Evolutionary conservation across 2,797 vertebrate species (phyloP).

Genomic region (Martes flavigula): DNA sequence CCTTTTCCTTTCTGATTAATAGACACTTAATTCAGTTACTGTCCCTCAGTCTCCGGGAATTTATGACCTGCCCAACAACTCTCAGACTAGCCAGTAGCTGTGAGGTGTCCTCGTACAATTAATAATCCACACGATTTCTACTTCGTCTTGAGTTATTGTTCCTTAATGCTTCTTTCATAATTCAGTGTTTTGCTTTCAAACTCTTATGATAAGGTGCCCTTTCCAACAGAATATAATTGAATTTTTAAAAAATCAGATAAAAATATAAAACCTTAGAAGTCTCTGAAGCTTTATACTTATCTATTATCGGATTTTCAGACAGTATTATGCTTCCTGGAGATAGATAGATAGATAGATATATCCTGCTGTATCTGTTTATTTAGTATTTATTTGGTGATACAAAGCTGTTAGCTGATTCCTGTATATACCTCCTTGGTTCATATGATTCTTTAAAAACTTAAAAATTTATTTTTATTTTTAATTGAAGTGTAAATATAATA

Average conservation of each 20-base stretch:
- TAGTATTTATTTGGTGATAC: neutral
- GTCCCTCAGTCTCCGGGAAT: neutral
- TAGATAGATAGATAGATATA: neutral
- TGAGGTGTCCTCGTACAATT: conserved; percentile 31
- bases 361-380: neutral
- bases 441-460: neutral
- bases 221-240: neutral
- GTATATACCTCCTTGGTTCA: neutral
- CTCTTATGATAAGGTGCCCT: neutral
- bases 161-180: neutral
- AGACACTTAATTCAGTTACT: conserved; percentile 40
- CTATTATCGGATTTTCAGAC: neutral
- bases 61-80: neutral
- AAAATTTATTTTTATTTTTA: neutral
- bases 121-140: neutral
- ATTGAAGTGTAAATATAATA: neutral
- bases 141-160: neutral
- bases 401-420: neutral
- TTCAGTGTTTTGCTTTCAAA: neutral
- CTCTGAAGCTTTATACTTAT: neutral
- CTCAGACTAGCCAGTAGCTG: neutral
- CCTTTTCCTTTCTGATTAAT: conserved; percentile 32
- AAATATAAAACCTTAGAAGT: neutral
- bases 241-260: neutral
- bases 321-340: neutral